A percentile compares a stretch with the other conserved stretches of the same genome.
Evolutionary conservation across 2,113 vertebrate genomes (phyloP).

Genomic region (Gymnobelideus leadbeateri): DNA sequence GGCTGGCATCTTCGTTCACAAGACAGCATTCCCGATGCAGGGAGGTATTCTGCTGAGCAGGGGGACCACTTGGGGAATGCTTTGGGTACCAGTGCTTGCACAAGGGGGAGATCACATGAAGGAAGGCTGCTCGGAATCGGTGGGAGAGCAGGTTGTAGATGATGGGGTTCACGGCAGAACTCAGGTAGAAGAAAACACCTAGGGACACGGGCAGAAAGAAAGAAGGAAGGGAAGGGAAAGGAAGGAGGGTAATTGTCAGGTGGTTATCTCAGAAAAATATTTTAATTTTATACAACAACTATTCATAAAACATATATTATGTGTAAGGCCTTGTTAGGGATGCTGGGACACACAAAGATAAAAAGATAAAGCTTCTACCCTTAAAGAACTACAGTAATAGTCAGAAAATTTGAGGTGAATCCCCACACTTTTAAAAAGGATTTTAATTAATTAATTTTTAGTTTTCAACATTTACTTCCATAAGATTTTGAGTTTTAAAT

Average conservation of each 20-base stretch:
- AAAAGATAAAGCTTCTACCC: neutral
- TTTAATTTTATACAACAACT: neutral
- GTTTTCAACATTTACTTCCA: too few species aligned
- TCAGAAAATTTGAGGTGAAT: neutral
- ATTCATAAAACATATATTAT: neutral
- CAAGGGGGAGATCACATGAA: constrained; percentile 78
- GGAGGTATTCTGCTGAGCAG: constrained; percentile 72
- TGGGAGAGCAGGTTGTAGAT: constrained; percentile 87
- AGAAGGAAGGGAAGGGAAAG: neutral
- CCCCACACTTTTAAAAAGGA: neutral
- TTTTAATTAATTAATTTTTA: too few species aligned
- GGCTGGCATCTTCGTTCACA: constrained; percentile 75
- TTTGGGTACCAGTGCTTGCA: constrained; percentile 71
- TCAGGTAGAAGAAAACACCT: constrained; percentile 89
- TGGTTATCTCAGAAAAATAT: neutral
- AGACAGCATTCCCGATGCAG: constrained; percentile 76
- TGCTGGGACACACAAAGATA: neutral
- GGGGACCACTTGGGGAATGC: constrained; percentile 43
- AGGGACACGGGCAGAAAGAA: neutral
- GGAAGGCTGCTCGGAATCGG: constrained; percentile 85
- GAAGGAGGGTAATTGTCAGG: neutral
- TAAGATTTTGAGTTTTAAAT: too few species aligned
- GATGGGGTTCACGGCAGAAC: constrained; percentile 87
- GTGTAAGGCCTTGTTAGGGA: neutral
- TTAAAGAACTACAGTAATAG: neutral